These are phyloP conservation scores for Ictalurus punctatus DNA, from an alignment of 2,113 vertebrate genomes.

Conservation along the genomic window DNA sequence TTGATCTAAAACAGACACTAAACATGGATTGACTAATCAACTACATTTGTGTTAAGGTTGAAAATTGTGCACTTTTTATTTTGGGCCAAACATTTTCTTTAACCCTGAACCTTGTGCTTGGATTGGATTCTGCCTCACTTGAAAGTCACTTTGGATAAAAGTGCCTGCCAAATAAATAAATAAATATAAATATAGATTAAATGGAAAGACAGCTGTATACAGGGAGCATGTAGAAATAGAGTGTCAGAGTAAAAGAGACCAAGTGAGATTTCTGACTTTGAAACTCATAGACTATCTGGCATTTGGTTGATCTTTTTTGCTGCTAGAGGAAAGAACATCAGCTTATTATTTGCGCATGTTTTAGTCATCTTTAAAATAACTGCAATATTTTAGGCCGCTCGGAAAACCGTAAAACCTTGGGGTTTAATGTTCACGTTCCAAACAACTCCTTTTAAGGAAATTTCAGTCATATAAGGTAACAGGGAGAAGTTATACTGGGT, in stretches of 20 bases:
- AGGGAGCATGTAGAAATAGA: background rate
- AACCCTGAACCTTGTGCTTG: background rate
- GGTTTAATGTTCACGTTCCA: constrained; percentile 46
- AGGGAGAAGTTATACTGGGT: constrained; percentile 8
- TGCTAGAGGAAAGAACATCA: constrained; percentile 34
- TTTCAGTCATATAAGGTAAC: constrained; percentile 39
- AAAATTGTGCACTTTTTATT: background rate
- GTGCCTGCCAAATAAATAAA: background rate
- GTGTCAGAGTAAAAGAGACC: background rate
- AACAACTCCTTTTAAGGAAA: constrained; percentile 61
- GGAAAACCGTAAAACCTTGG: constrained; percentile 52
- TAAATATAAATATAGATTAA: constrained; percentile 14
- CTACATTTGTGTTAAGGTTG: background rate
- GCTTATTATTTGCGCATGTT: constrained; percentile 55
- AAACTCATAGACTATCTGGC: background rate
- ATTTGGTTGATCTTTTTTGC: background rate
- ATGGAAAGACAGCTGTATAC: constrained; percentile 9
- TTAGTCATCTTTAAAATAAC: constrained; percentile 10
- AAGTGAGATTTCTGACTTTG: background rate
- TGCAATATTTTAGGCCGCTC: constrained; percentile 47
- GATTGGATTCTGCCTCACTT: background rate
- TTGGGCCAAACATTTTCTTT: background rate
- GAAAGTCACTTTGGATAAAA: background rate
- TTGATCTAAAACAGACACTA: background rate
- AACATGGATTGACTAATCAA: background rate